phyloP scores from a whole-genome alignment of 2,797 vertebrate species.

The Micrastur ruficollis region DNA sequence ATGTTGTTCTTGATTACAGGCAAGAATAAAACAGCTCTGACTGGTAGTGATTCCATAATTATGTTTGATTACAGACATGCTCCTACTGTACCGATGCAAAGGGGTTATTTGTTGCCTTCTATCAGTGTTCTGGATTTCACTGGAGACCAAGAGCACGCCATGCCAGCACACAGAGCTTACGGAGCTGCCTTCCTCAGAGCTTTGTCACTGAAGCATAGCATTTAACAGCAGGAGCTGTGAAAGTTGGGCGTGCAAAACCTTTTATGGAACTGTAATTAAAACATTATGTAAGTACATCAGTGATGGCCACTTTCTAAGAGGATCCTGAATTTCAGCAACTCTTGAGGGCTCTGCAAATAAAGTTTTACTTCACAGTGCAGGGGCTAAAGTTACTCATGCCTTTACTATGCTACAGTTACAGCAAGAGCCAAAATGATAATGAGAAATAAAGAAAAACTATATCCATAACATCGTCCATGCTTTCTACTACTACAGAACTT shows the following conservation, averaged over 20 bases:
- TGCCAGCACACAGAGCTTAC: not conserved
- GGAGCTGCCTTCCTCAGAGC: not conserved
- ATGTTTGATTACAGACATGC: slow-evolving; percentile 3
- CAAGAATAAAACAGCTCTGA: slow-evolving; percentile 12
- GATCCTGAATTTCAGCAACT: not conserved
- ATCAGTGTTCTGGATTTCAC: not conserved
- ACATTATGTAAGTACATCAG: not conserved
- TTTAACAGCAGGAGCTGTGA: not conserved
- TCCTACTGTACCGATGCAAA: not conserved
- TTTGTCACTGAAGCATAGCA: not conserved
- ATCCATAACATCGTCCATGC: not conserved
- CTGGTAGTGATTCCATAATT: slow-evolving; percentile 37
- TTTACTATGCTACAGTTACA: not conserved
- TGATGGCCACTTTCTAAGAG: not conserved
- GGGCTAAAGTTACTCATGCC: not conserved
- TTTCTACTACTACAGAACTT: not conserved
- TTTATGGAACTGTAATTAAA: not conserved
- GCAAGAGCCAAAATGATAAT: not conserved
- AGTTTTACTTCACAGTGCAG: not conserved
- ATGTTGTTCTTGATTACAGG: slow-evolving; percentile 23
- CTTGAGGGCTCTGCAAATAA: not conserved
- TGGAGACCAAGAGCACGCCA: not conserved
- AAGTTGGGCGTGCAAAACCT: rapidly evolving
- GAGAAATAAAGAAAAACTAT: not conserved
- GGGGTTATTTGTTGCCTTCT: slow-evolving; percentile 1